These are phyloP conservation scores for Stylophora pistillata DNA, from an alignment of 64 coral and sea anemone species.

Conservation along the genomic window DNA sequence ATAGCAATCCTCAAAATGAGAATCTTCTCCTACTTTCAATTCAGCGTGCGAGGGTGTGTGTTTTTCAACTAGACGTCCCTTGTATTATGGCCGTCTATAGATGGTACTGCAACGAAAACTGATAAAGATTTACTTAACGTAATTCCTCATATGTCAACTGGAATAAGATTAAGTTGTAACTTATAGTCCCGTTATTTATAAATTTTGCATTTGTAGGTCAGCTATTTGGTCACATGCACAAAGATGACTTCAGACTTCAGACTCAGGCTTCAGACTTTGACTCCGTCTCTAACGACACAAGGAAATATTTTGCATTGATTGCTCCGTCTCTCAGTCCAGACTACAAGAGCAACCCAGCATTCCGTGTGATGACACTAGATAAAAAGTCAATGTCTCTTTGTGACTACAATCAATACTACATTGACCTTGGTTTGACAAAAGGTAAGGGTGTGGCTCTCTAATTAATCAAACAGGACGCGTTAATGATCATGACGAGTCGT, in stretches of 20 bases:
- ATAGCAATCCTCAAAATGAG: not conserved
- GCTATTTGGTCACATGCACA: conserved; percentile 58
- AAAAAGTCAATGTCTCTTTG: conserved; percentile 3
- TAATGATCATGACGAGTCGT: too few species aligned
- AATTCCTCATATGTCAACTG: too few species aligned
- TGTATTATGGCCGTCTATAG: too few species aligned
- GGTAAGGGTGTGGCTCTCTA: not conserved
- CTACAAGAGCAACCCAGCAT: conserved; percentile 59
- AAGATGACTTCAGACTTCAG: conserved; percentile 70
- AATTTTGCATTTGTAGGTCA: conserved; percentile 25
- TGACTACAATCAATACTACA: conserved; percentile 39
- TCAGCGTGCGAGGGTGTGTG: too few species aligned
- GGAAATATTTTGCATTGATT: conserved; percentile 47
- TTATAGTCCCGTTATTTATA: too few species aligned
- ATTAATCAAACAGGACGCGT: too few species aligned
- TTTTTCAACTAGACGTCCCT: too few species aligned
- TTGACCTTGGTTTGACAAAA: conserved; percentile 37
- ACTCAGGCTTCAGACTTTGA: not conserved
- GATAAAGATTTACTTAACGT: too few species aligned
- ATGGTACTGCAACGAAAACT: too few species aligned
- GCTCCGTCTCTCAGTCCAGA: conserved; percentile 45
- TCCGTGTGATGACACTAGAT: conserved; percentile 44
- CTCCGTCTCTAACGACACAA: not conserved
- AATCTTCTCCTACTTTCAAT: too few species aligned
- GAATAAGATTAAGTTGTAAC: too few species aligned